Base-by-base conservation (phyloP, 2,888 invertebrate genomes). In the Pterostichus madidus region DNA sequence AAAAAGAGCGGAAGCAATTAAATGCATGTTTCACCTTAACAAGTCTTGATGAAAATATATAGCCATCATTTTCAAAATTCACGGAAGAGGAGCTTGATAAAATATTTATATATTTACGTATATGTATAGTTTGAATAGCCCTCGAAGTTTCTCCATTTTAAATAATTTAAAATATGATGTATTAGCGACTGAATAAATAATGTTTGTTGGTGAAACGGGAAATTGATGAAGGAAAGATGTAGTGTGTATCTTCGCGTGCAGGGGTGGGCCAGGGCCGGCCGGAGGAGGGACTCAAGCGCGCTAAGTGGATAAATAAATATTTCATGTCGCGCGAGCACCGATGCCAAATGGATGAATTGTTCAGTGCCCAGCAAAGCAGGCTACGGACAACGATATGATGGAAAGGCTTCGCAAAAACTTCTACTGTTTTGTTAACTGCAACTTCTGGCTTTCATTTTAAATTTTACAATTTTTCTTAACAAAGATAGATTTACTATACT, bases 301-400 rank as follows among this genome's bases (percentile, higher is more conserved):
- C 86, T 87, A 87, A 88, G 87, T 87, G 87, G 86, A 87, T 87
- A 87, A 87, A 87, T 87, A 87, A 88, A 88, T 87, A 87, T 87
- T 87, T 86, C 86, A 86, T 84, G 84, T 85, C 85, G 84, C 39
- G 39, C 68, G 31, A 13, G 13, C n/a, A 32, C 5, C 32, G 24
- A 35, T 71, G 68, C 68, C 68, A 71, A 71, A 71, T 71, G 68
- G 61, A 61, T 61, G 61, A 11, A 53, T 53, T 13, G 7, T 53
- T 53, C 6, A 2, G 53, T 7, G 7, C 39, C 5, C 39, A 39
- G 8, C 39, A 39, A 39, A 6, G 39, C 24, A 24, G 24, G 24
- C 24, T 24, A 24, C 24, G 24, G 3, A 24, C 24, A 24, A 24
- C 24, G 1, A 24, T 24, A 24, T 24, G 24, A 24, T 3, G 24